A percentile compares a stretch with the other conserved stretches of the same genome.
phyloP scores from a whole-genome alignment of 2,797 vertebrate genomes.

The Tapirus indicus region DNA sequence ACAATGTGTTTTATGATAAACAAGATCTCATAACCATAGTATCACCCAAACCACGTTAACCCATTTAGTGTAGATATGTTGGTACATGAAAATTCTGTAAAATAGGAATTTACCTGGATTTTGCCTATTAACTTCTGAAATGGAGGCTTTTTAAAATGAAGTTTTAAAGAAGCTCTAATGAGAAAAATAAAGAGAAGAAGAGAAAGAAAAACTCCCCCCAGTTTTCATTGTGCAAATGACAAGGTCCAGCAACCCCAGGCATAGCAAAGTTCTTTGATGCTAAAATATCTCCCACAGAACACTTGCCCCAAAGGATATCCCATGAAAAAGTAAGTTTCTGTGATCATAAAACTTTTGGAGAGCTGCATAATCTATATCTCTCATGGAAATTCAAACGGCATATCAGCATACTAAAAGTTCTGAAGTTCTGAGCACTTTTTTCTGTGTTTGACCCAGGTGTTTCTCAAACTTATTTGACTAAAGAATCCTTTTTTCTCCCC shows the following conservation, averaged over 20 bases:
- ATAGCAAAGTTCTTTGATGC: not conserved
- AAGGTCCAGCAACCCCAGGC: not conserved
- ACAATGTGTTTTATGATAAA: not conserved
- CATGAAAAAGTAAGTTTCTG: not conserved
- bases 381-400: not conserved
- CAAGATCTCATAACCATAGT: not conserved
- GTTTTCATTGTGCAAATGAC: not conserved
- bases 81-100: not conserved
- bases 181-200: not conserved
- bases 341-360: not conserved
- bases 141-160: not conserved
- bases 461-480: not conserved
- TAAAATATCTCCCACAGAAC: not conserved
- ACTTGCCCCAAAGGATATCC: not conserved
- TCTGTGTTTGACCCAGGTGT: not conserved
- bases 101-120: not conserved
- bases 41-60: not conserved
- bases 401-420: not conserved
- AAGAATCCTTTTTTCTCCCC: not conserved
- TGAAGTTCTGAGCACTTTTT: not conserved
- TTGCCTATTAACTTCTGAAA: slow-evolving; percentile 34
- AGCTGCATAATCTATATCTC: not conserved
- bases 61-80: not conserved
- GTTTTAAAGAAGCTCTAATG: not conserved
- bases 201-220: not conserved